Evolutionary conservation across 2,113 vertebrate genomes (phyloP).

Genomic region (Regulus satrapa): DNA sequence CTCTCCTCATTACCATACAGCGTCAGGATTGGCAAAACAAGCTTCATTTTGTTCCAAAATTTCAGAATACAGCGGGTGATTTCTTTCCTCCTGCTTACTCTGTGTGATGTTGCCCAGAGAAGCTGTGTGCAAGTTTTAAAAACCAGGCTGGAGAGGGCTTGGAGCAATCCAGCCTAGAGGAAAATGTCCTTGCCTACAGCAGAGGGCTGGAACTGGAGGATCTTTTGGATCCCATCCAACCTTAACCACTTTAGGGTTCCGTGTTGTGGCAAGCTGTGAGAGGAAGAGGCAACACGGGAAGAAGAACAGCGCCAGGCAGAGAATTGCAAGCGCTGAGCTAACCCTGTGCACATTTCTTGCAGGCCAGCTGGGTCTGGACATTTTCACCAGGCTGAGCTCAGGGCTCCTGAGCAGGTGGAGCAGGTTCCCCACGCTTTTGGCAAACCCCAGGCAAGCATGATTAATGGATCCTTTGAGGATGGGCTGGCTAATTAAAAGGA

Average conservation of each 20-base stretch:
- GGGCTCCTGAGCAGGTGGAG: background rate
- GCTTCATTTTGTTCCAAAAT: background rate
- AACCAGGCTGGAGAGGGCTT: background rate
- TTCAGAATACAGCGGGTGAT: rapidly evolving
- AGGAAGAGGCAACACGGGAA: background rate
- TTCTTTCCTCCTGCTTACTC: background rate
- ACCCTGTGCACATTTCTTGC: rapidly evolving
- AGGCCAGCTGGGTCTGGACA: background rate
- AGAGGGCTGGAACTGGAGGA: background rate
- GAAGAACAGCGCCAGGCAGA: background rate
- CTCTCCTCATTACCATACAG: background rate
- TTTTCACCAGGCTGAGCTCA: background rate
- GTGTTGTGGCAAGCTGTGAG: background rate
- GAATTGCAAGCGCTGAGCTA: background rate
- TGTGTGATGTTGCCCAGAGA: background rate
- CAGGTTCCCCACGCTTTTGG: background rate
- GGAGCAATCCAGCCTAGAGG: background rate
- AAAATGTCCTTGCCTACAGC: background rate
- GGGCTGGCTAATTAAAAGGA: constrained; percentile 24
- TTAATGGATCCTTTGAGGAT: background rate
- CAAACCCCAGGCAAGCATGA: background rate
- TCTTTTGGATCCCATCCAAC: background rate
- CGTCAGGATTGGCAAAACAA: background rate
- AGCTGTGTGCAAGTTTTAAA: background rate
- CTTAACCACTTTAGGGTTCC: background rate